A percentile compares a stretch with the other conserved stretches of the same genome.
Conservation (phyloP, 2,797 vertebrate species). For the Odontamblyopus rebecca region DNA sequence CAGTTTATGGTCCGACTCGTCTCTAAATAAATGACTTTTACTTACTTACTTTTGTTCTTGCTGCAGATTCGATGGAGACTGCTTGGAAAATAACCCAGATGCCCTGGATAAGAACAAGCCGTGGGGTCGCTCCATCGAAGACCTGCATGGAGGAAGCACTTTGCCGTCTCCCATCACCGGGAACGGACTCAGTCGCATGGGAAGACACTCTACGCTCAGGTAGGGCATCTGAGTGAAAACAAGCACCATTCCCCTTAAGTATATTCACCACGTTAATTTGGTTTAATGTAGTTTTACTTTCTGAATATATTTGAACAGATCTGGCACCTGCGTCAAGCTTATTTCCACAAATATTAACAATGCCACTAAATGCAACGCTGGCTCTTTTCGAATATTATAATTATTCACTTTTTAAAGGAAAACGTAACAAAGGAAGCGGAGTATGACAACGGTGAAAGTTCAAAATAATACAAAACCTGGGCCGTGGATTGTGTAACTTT, state of each 20-base stretch:
- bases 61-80: conserved; percentile 91
- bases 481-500: no score
- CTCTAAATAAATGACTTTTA: not conserved
- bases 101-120: conserved; percentile 86
- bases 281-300: not conserved
- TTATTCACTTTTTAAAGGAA: not conserved
- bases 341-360: not conserved
- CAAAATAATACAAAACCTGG: no score
- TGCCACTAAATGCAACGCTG: not conserved
- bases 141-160: conserved; percentile 86
- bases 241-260: not conserved
- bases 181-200: conserved; percentile 82
- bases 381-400: not conserved
- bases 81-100: conserved; percentile 87
- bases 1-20: not conserved
- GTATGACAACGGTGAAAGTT: no score
- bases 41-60: not conserved
- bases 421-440: no score
- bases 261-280: not conserved
- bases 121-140: conserved; percentile 96
- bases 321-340: not conserved
- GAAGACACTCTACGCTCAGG: conserved; percentile 86
- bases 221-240: conserved; percentile 37
- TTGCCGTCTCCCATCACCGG: conserved; percentile 85
- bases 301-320: not conserved